Evolutionary conservation across 2,888 invertebrate species (phyloP).

Genomic region (Plagodis pulveraria): DNA sequence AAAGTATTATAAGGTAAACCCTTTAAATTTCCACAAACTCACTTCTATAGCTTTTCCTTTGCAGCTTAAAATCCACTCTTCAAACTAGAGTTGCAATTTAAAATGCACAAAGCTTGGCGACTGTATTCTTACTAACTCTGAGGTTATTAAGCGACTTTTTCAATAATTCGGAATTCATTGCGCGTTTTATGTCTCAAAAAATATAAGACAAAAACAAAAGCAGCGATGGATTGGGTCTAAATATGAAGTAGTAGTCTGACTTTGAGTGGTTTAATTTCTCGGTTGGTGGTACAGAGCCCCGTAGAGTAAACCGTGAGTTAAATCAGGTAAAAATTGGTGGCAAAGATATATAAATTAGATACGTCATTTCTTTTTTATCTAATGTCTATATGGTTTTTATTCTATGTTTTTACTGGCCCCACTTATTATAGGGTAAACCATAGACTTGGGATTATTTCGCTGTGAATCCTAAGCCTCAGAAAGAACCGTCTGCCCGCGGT

Average conservation of each 20-base stretch:
- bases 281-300: slow-evolving; percentile 34
- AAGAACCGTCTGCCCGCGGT: too few species aligned
- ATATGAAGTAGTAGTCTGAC: slow-evolving; percentile 27
- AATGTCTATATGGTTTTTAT: too few species aligned
- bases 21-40: slow-evolving; percentile 40
- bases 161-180: slow-evolving; percentile 24
- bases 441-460: too few species aligned
- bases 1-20: slow-evolving; percentile 22
- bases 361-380: too few species aligned
- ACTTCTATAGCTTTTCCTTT: slow-evolving; percentile 34
- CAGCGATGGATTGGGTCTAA: slow-evolving; percentile 31
- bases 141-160: slow-evolving; percentile 13
- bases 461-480: too few species aligned
- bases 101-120: slow-evolving; percentile 43
- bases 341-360: slow-evolving; percentile 39
- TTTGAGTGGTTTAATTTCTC: slow-evolving; percentile 37
- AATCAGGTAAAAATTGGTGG: slow-evolving; percentile 40
- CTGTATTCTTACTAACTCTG: slow-evolving; percentile 15
- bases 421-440: too few species aligned
- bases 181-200: slow-evolving; percentile 10
- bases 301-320: slow-evolving; percentile 43
- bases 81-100: slow-evolving; percentile 44
- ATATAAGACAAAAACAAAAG: slow-evolving; percentile 7
- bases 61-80: slow-evolving; percentile 40
- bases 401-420: too few species aligned